A percentile compares a stretch with the other conserved stretches of the same genome.
Conservation (phyloP, 1,140 invertebrate genomes). For the Aphaenogaster ashmeadi region DNA sequence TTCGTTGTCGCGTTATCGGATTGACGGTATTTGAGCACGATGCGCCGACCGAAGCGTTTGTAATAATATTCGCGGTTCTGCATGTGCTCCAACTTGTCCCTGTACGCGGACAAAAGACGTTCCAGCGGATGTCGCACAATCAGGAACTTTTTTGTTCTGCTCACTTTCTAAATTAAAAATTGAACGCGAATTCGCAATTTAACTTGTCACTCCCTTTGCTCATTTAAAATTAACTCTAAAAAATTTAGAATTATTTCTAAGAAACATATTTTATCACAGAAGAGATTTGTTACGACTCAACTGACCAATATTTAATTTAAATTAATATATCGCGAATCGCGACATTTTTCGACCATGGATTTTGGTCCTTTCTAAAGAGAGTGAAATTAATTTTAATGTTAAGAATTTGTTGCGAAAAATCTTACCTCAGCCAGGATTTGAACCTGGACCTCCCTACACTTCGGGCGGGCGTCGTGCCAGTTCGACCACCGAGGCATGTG, state of each 20-base stretch:
- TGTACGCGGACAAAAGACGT: slow-evolving; percentile 89
- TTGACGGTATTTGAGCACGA: slow-evolving; percentile 85
- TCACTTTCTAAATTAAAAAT: slow-evolving; percentile 78
- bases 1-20: slow-evolving; percentile 66
- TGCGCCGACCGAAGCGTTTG: slow-evolving; percentile 81
- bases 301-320: too few relatives aligned
- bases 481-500: too few relatives aligned
- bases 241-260: background rate
- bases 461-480: too few relatives aligned
- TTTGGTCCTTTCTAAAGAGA: too few relatives aligned
- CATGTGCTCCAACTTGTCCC: slow-evolving; percentile 89
- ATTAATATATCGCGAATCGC: too few relatives aligned
- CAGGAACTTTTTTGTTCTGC: slow-evolving; percentile 81
- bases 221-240: background rate
- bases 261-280: too few relatives aligned
- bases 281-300: too few relatives aligned
- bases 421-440: too few relatives aligned
- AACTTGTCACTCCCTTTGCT: background rate
- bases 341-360: too few relatives aligned
- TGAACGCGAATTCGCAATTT: background rate
- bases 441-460: too few relatives aligned
- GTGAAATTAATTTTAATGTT: too few relatives aligned
- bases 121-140: slow-evolving; percentile 90
- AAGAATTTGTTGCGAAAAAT: too few relatives aligned
- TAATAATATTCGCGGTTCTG: slow-evolving; percentile 85